Conservation (phyloP, 2,888 invertebrate genomes). For the Drosophila pseudotalamancana region DNA sequence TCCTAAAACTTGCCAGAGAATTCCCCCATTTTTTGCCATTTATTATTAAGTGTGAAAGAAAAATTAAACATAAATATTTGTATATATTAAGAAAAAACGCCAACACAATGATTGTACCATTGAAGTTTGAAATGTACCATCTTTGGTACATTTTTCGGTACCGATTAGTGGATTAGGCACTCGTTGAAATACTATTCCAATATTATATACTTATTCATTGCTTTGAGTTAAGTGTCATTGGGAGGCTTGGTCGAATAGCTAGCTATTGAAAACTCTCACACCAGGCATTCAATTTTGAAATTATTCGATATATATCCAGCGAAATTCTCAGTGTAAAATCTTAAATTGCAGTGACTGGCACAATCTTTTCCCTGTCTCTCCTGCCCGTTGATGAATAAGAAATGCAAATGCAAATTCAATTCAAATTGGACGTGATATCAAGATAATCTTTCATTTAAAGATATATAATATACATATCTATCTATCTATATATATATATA, state of each 20-base stretch:
- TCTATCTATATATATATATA: background rate
- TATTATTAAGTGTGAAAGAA: too few species aligned
- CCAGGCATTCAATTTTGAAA: constrained; percentile 34
- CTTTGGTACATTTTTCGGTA: too few species aligned
- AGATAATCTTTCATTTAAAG: constrained; percentile 1
- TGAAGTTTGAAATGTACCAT: too few species aligned
- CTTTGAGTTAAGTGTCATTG: constrained; percentile 25
- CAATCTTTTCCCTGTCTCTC: background rate
- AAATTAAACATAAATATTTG: too few species aligned
- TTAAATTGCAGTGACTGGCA: constrained; percentile 34
- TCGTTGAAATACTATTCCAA: too few species aligned
- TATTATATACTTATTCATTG: too few species aligned
- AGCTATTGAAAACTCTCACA: constrained; percentile 3
- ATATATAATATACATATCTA: background rate
- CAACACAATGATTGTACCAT: too few species aligned
- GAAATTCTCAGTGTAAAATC: constrained; percentile 36
- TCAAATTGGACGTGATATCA: constrained; percentile 26
- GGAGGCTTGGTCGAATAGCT: background rate
- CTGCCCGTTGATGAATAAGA: constrained; percentile 9
- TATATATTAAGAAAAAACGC: too few species aligned
- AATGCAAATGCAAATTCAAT: constrained; percentile 26
- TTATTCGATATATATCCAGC: constrained; percentile 22
- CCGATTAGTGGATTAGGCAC: background rate
- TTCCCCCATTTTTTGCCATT: too few species aligned
- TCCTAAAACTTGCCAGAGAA: too few species aligned